These are phyloP conservation scores for Andricus grossulariae DNA, from an alignment of 1,140 invertebrate species.

Conservation along the genomic window DNA sequence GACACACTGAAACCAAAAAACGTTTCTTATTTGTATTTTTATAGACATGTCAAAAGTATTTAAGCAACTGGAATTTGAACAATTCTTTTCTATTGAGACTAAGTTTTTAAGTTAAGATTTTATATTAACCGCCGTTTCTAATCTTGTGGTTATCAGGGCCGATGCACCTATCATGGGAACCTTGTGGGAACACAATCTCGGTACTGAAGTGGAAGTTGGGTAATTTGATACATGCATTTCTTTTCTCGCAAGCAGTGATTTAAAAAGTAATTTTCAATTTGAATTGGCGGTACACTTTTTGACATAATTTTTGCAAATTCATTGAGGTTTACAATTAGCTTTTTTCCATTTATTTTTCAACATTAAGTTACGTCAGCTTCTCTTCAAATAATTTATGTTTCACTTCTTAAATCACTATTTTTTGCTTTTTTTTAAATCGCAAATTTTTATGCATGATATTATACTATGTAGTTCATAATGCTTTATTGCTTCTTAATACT, in stretches of 20 bases:
- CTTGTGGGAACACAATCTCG: conserved; percentile 93
- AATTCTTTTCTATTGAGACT: background rate
- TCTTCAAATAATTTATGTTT: conserved; percentile 27
- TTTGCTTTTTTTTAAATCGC: conserved; percentile 48
- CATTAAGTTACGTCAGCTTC: too few relatives aligned
- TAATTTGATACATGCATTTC: conserved; percentile 75
- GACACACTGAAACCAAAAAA: too few relatives aligned
- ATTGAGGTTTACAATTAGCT: conserved; percentile 24
- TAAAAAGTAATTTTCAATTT: conserved; percentile 24
- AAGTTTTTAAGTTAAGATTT: conserved; percentile 40
- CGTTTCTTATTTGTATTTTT: too few relatives aligned
- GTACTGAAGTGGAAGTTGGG: conserved; percentile 86
- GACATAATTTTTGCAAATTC: background rate
- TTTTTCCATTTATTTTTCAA: conserved; percentile 36
- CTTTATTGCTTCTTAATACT: too few relatives aligned
- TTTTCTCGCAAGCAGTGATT: conserved; percentile 38
- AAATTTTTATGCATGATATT: conserved; percentile 33
- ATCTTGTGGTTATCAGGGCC: conserved; percentile 83
- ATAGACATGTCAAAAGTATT: too few relatives aligned
- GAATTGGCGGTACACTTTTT: conserved; percentile 14
- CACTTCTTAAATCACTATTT: conserved; percentile 38
- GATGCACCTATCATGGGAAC: conserved; percentile 97
- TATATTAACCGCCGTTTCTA: conserved; percentile 44
- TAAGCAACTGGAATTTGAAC: background rate
- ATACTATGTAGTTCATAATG: too few relatives aligned